Base-by-base conservation (phyloP, 2,797 vertebrate species). In the Gadopsis bispinosus region DNA sequence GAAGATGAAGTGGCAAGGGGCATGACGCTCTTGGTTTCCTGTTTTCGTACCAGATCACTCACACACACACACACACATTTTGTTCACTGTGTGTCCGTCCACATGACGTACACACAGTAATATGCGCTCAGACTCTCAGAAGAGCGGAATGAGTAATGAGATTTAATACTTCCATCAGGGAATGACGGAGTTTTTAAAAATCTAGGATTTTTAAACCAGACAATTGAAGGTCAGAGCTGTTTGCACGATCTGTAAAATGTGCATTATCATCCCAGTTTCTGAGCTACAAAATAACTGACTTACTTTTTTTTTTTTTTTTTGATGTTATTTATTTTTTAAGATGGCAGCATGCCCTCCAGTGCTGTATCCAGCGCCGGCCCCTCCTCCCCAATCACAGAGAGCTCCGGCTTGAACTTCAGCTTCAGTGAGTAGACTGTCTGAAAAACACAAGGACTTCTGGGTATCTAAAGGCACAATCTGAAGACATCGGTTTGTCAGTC, bases 341-440 rank as follows among this genome's bases (percentile, higher is more conserved):
- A 96, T 72, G 96, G 95, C 94, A 98, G 97, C 62, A 92, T 95
- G 61, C 96, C 96, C 26, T 96, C 97, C 76, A 97, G 97, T 69
- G 95, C 96, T 0, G 96, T 97, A 47, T 98, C 98, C 89, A 98
- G 97, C 54, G 96, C 96, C 4, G 96, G 97, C 19, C 97, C 96
- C 0, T 97, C 96, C 2, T 97, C 97, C 47, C 97, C 97, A 6
- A 93, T 93, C 70, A 88, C 95, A 69, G 85, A 94, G 69, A 95
- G 95, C 76, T 80, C 88, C 50, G 92, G 91, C 4, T 59, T 94
- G 80, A 95, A 90, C 80, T 98, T 97, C 93, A 93, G 91, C 94
- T 97, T 97, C 89, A 90, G 83, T 66, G 96, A 97, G 83, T 93
- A 90, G 75, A 53, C 48, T 0, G 10, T 9, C 61, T 31, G 41